phyloP scores from a whole-genome alignment of 2,113 vertebrate genomes.

The Nibea albiflora region DNA sequence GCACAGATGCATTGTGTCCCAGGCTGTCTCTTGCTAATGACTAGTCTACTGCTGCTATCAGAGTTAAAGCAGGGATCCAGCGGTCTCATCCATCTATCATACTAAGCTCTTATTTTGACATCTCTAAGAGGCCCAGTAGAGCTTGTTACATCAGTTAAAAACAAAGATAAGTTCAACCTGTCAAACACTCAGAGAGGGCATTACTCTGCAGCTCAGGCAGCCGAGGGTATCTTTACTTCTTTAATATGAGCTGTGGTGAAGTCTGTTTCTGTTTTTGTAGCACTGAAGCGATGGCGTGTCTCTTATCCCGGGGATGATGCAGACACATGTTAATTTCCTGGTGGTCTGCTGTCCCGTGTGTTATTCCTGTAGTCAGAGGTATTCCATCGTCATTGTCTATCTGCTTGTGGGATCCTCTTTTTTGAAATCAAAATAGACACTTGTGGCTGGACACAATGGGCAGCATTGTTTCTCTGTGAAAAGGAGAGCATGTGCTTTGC shows the following conservation, averaged over 20 bases:
- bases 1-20: not conserved
- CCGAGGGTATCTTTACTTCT: slow-evolving; percentile 9
- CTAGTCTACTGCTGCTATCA: slow-evolving; percentile 23
- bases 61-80: slow-evolving; percentile 13
- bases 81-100: slow-evolving; percentile 41
- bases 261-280: not conserved
- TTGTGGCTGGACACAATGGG: slow-evolving; percentile 81
- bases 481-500: slow-evolving; percentile 88
- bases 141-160: slow-evolving; percentile 28
- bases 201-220: not conserved
- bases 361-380: slow-evolving; percentile 34
- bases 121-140: slow-evolving; percentile 31
- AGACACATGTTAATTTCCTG: slow-evolving; percentile 31
- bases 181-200: slow-evolving; percentile 21
- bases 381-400: slow-evolving; percentile 69
- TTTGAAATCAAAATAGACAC: slow-evolving; percentile 84
- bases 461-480: slow-evolving; percentile 86
- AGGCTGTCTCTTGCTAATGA: slow-evolving; percentile 7
- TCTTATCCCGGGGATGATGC: slow-evolving; percentile 16
- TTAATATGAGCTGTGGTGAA: not conserved
- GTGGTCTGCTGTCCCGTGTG: slow-evolving; percentile 33
- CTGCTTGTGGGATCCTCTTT: slow-evolving; percentile 64
- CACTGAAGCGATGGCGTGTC: not conserved
- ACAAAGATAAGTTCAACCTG: slow-evolving; percentile 39
- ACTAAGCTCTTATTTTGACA: slow-evolving; percentile 57